These are phyloP conservation scores for Tricholauxania praeusta DNA, from an alignment of 2,888 invertebrate species.

Conservation along the genomic window DNA sequence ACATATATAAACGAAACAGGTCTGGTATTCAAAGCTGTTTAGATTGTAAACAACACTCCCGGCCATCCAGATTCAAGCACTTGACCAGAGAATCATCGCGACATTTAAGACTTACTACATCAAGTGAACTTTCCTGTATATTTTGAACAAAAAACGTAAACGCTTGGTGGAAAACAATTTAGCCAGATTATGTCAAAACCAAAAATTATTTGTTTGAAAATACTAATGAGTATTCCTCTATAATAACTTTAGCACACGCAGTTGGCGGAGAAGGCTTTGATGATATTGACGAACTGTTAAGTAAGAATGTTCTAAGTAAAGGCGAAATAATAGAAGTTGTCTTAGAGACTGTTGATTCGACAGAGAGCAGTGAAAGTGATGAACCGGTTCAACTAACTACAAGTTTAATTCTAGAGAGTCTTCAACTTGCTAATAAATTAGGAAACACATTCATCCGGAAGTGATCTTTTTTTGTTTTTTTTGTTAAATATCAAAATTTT, in stretches of 20 bases:
- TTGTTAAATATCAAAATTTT: too few species aligned
- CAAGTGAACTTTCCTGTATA: slow-evolving; percentile 40
- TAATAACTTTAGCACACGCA: slow-evolving; percentile 48
- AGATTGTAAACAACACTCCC: slow-evolving; percentile 50
- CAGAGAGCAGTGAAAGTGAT: too few species aligned
- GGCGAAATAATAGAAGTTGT: too few species aligned
- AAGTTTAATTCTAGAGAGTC: too few species aligned
- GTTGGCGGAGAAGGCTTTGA: slow-evolving; percentile 54
- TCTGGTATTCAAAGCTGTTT: slow-evolving; percentile 47
- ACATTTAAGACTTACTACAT: slow-evolving; percentile 42
- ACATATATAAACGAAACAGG: slow-evolving; percentile 44
- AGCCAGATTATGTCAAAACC: slow-evolving; percentile 52
- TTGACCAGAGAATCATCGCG: slow-evolving; percentile 50
- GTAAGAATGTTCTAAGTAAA: slow-evolving; percentile 50
- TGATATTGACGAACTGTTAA: slow-evolving; percentile 49
- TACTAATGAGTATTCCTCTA: slow-evolving; percentile 48
- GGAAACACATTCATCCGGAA: too few species aligned
- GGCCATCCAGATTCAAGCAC: slow-evolving; percentile 51
- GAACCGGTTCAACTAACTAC: too few species aligned
- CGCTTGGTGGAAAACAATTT: slow-evolving; percentile 50
- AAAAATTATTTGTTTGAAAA: slow-evolving; percentile 46
- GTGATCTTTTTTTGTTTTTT: too few species aligned
- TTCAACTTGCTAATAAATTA: too few species aligned
- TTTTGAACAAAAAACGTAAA: slow-evolving; percentile 48
- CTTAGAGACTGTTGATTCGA: too few species aligned